Conservation (phyloP, 1,140 invertebrate genomes). For the Ruditapes philippinarum region DNA sequence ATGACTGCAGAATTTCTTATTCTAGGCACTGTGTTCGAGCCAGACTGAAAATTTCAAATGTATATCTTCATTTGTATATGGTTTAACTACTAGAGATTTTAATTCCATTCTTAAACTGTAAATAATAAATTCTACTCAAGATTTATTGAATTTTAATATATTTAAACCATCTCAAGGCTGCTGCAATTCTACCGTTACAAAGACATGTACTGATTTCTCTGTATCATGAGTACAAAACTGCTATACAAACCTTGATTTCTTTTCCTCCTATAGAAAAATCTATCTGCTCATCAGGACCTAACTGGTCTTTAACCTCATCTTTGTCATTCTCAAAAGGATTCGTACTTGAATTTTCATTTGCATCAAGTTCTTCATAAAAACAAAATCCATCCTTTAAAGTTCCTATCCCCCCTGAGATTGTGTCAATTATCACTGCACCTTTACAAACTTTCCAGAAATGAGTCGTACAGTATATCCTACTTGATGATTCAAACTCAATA, state of each 20-base stretch:
- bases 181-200: no score
- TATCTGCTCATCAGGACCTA: not conserved
- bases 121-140: no score
- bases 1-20: conserved; percentile 6
- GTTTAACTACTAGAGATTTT: no score
- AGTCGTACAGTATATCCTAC: conserved; percentile 80
- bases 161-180: no score
- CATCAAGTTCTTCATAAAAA: conserved; percentile 74
- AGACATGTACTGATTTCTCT: no score
- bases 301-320: conserved; percentile 4
- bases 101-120: no score
- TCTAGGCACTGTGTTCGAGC: conserved; percentile 59
- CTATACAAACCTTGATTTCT: conserved; percentile 60
- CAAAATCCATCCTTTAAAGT: conserved; percentile 78
- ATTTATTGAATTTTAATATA: no score
- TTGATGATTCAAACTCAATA: conserved; percentile 83
- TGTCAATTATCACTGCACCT: conserved; percentile 83
- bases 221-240: no score
- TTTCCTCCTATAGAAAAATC: conserved; percentile 66
- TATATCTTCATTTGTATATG: no score
- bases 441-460: conserved; percentile 78
- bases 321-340: conserved; percentile 64
- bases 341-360: conserved; percentile 42
- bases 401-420: conserved; percentile 82
- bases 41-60: conserved; percentile 55